Evolutionary conservation across 1,140 invertebrate species (phyloP), one percentile per base, ranked within the genome.

Genomic region (Apis dorsata): DNA sequence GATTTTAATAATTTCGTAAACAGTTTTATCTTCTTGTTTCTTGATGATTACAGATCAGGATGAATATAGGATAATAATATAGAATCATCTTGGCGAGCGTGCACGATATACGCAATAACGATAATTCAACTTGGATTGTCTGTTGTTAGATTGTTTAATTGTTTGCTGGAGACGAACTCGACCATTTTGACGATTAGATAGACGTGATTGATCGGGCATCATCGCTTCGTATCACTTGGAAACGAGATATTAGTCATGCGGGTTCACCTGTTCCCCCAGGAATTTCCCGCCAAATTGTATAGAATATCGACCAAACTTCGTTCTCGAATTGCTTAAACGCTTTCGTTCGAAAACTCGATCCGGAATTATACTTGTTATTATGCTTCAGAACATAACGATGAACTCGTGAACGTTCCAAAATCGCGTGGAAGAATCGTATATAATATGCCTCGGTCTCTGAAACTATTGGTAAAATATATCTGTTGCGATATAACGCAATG

Each of bases 61-160:
- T 3, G 28, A 19, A 17, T 34, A 9, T 3, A 24, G 10, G 15
- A 9, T 28, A 19, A 65, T 34, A 10, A 65, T 34, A 34, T 17
- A 34, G 63, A 65, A 15, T 65, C 28, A 55, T 8, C 15, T 8
- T 28, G 24, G 2, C 34, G 3, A 34, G 34, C 34, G 28, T 28
- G 28, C 28, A 28, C 28, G 34, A 34, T 34, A 3, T 34, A 34
- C 28, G 28, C 3, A 34, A 34, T 34, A 2, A 4, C 2, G 79
- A 78, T 85, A 85, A 86, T 85, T 80, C 62, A 82, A 77, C 66
- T 85, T 85, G 62, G 73, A 74, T 79, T 51, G 79, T 76, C 85
- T 55, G 51, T 53, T 60, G 63, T 57, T 83, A 51, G 74, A 85
- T 75, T 34, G 34, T 4, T 44, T 44, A 44, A 44, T 5, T 24